Base-by-base conservation (phyloP, 1,140 invertebrate species). In the Pachyrhynchus sulphureomaculatus region DNA sequence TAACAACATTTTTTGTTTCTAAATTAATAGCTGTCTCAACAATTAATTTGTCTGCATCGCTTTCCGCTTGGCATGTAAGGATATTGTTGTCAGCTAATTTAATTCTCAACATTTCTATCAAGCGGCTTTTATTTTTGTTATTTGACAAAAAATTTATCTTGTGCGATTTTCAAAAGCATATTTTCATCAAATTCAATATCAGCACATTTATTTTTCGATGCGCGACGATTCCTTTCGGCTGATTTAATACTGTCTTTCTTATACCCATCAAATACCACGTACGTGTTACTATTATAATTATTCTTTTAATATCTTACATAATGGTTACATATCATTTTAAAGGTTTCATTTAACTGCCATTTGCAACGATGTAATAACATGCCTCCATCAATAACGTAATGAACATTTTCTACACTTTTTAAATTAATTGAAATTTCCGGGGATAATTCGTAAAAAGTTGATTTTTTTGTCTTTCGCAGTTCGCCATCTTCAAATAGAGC, bases 211-310 rank as follows among this genome's bases (percentile, higher is more conserved):
- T 64, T 64, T 64, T 21, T 66, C 44, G 44, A 18, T 37, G 20
- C 10, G 33, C 51, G 34, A 55, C 56, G 18, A 18, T 61, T 58
- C 47, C 44, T 58, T 58, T 57, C 53, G 15, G 29, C 13, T 48
- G 64, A 60, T 70, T 71, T 68, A 48, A 45, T 71, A 24, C 61
- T 47, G 24, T 48, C 24, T 51, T 62, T 66, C 32, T 68, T 51
- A 59, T 71, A 72, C n/a, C 68, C 68, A 64, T 69, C 65, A 67
- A 72, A 73, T 65, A 71, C 64, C 0, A 72, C 54, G 52, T 67
- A 69, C 12, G 44, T 54, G 52, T 71, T 70, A 23, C 26, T 41
- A 20, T 34, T 20, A 66, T 72, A 71, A 69, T 73, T 66, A 42
- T 72, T 74, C 33, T 60, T 20, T 58, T 70, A 34, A 66, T 71